A percentile compares a stretch with the other conserved stretches of the same genome.
Evolutionary conservation across 2,113 vertebrate genomes (phyloP).

Genomic region (Scophthalmus maximus): DNA sequence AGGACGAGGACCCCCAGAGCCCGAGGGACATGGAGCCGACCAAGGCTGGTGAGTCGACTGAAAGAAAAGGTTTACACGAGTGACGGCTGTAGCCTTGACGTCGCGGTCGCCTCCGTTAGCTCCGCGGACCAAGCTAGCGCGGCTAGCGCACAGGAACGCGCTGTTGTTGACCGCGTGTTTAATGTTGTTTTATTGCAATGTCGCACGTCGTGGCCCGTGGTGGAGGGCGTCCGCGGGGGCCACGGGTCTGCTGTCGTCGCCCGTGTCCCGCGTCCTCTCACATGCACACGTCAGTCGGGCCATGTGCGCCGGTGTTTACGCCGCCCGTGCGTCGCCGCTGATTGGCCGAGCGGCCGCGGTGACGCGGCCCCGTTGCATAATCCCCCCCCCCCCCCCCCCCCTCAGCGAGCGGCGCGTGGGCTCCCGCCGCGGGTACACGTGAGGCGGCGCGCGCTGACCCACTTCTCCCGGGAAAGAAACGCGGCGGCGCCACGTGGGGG

Average conservation of each 20-base stretch:
- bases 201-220: no score
- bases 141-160: background rate
- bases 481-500: slow-evolving; percentile 82
- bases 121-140: background rate
- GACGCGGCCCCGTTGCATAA: slow-evolving; percentile 90
- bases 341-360: slow-evolving; percentile 84
- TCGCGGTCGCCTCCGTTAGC: background rate
- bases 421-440: slow-evolving; percentile 83
- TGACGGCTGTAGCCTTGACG: background rate
- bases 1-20: slow-evolving; percentile 52
- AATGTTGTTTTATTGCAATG: background rate
- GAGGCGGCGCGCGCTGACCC: slow-evolving; percentile 77
- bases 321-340: slow-evolving; percentile 78
- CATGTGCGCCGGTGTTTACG: slow-evolving; percentile 93
- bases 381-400: no score
- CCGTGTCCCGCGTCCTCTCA: no score
- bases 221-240: no score
- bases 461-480: slow-evolving; percentile 71
- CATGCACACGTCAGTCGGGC: slow-evolving; percentile 86
- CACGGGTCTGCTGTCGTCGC: slow-evolving; percentile 66
- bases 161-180: no score
- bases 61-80: no score
- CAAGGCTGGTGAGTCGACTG: slow-evolving; percentile 81
- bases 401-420: slow-evolving; percentile 53
- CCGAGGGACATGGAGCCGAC: slow-evolving; percentile 76